Conservation (phyloP, 2,797 vertebrate genomes). For the Orientallactaga sibirica region DNA sequence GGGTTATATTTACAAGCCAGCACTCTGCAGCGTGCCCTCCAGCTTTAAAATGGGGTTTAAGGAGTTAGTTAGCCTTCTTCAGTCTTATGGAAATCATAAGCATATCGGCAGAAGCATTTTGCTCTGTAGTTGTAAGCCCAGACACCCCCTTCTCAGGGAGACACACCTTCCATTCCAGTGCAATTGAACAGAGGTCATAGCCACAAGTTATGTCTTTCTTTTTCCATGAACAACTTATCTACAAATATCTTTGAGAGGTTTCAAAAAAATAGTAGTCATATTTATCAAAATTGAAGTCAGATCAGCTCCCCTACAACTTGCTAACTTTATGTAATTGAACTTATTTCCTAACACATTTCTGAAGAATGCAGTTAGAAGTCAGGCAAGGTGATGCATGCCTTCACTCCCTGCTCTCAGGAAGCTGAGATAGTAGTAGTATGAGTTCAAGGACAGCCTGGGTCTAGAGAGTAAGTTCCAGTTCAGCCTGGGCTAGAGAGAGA, state of each 20-base stretch:
- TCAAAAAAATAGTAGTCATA: not conserved
- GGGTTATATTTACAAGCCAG: not conserved
- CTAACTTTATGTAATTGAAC: constrained; percentile 60
- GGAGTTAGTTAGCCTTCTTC: constrained; percentile 74
- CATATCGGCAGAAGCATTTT: constrained; percentile 31
- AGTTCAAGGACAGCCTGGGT: too few relatives aligned
- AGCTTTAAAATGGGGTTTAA: constrained; percentile 78
- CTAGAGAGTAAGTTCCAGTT: too few relatives aligned
- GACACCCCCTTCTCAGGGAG: not conserved
- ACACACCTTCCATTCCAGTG: not conserved
- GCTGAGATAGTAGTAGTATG: too few relatives aligned
- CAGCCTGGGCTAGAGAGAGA: too few relatives aligned
- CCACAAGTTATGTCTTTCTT: constrained; percentile 9
- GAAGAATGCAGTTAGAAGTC: not conserved
- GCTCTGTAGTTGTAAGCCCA: constrained; percentile 21
- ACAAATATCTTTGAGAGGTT: not conserved
- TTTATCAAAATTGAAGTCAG: constrained; percentile 8
- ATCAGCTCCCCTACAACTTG: constrained; percentile 25
- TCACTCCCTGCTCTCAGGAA: too few relatives aligned
- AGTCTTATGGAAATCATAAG: constrained; percentile 61
- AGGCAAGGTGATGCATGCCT: too few relatives aligned
- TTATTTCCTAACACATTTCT: constrained; percentile 65
- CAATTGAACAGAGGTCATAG: not conserved
- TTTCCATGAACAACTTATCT: not conserved
- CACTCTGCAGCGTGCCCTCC: not conserved